A percentile compares a stretch with the other conserved stretches of the same genome.
phyloP scores from a whole-genome alignment of 2,797 vertebrate species.

The Premnoplex brunnescens region DNA sequence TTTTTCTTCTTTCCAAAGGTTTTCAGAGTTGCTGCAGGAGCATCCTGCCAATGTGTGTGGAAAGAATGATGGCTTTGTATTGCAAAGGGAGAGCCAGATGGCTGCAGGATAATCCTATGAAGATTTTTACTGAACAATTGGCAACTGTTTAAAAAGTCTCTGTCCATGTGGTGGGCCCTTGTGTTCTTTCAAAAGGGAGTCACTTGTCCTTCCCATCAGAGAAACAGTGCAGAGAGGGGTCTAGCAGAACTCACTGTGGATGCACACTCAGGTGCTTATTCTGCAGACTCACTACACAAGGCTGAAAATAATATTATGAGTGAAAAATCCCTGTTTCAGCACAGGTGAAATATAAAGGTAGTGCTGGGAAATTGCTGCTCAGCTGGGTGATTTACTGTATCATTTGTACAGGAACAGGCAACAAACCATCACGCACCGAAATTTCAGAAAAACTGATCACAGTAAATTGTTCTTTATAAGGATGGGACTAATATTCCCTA shows the following conservation, averaged over 20 bases:
- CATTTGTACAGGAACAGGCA: conserved; percentile 44
- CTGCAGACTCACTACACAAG: background rate
- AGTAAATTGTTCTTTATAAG: conserved; percentile 60
- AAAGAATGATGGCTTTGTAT: background rate
- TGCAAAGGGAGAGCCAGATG: background rate
- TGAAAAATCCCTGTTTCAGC: background rate
- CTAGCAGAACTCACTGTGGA: background rate
- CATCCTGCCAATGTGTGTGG: background rate
- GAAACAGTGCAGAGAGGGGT: background rate
- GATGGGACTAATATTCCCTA: conserved; percentile 29
- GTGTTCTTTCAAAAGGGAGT: background rate
- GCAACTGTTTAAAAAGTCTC: background rate
- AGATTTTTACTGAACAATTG: background rate
- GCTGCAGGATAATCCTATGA: fast-evolving
- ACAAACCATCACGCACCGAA: background rate
- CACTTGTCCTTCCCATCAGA: background rate
- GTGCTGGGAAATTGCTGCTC: background rate
- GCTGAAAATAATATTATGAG: background rate
- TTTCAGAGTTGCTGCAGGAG: background rate
- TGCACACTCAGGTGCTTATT: background rate
- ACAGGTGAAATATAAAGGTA: conserved; percentile 46
- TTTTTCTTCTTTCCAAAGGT: background rate
- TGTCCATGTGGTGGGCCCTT: background rate
- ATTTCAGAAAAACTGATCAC: conserved; percentile 44
- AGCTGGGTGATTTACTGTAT: conserved; percentile 36